Base-by-base conservation (phyloP, 1,140 invertebrate genomes). In the Macrotrachela quadricornifera region DNA sequence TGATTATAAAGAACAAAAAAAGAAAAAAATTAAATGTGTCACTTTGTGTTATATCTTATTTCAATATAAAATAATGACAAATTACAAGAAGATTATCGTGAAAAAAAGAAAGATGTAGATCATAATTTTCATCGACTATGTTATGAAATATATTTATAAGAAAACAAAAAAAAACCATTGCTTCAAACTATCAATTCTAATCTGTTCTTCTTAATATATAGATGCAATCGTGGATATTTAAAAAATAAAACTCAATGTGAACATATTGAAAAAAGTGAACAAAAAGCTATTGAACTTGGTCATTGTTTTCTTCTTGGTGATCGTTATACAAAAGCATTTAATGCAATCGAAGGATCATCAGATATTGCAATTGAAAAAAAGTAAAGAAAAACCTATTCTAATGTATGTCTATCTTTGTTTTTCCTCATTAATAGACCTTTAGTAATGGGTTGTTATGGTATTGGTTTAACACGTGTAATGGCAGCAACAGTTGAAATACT, bases 361-460 rank as follows among this genome's bases (percentile, higher is more conserved):
- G 49, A 54, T 21, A 40, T 55, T 45, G 42, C 21, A 41, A 51
- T 49, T 2, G 42, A 59, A 40, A 45, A 48, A 6, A 50, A 50
- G 62, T 62, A 55, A 43, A 63, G 8, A 4, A 30, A 8, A 30
- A 30, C 2, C 3, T 30, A 30, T 30, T 30, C 8, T 68, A 10
- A 67, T 4, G 21, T 4, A 4, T 30, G 9, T 4, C 9, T 30
- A 4, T 30, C 2, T 4, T 30, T 58, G 39, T 43, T 52, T 46
- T 10, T 13, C 36, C 39, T 49, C 51, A 50, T 54, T n/a, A 39
- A 64, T 63, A 42, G 59, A 78, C 15, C 49, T 4, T 30, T 66
- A 36, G 64, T 78, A 56, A 90, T 92, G 85, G 81, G 85, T 1
- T 86, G 84, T 67, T 91, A 79, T 73, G 87, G 87, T 44, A 70